These are phyloP conservation scores for Mycteria americana DNA, from an alignment of 2,797 vertebrate species.

Conservation along the genomic window DNA sequence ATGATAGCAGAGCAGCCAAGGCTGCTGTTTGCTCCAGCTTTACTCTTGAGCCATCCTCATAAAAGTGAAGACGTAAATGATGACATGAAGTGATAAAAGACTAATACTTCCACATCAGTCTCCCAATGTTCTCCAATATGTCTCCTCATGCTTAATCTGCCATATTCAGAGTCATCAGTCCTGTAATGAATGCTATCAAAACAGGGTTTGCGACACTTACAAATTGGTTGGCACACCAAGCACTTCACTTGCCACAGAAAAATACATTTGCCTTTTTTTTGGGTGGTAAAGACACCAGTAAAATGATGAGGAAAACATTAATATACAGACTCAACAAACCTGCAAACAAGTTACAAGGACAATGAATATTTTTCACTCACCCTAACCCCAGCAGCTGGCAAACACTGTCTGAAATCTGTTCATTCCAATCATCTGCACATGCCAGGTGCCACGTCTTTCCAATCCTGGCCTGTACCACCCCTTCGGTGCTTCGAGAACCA, in stretches of 20 bases:
- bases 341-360: not conserved
- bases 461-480: conserved; percentile 79
- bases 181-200: not conserved
- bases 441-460: conserved; percentile 67
- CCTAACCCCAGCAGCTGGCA: conserved; percentile 82
- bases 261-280: not conserved
- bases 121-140: not conserved
- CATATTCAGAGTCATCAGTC: not conserved
- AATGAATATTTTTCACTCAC: conserved; percentile 66
- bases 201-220: not conserved
- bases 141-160: not conserved
- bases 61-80: not conserved
- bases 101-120: not conserved
- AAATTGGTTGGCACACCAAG: not conserved
- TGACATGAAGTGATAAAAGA: not conserved
- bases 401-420: conserved; percentile 74
- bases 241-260: not conserved
- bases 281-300: not conserved
- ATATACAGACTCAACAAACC: not conserved
- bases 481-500: conserved; percentile 53
- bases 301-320: not conserved
- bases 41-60: not conserved
- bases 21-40: not conserved
- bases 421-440: conserved; percentile 83
- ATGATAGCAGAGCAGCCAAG: not conserved